These are phyloP conservation scores for Rosalia funebris DNA, from an alignment of 2,888 invertebrate genomes.

Conservation along the genomic window DNA sequence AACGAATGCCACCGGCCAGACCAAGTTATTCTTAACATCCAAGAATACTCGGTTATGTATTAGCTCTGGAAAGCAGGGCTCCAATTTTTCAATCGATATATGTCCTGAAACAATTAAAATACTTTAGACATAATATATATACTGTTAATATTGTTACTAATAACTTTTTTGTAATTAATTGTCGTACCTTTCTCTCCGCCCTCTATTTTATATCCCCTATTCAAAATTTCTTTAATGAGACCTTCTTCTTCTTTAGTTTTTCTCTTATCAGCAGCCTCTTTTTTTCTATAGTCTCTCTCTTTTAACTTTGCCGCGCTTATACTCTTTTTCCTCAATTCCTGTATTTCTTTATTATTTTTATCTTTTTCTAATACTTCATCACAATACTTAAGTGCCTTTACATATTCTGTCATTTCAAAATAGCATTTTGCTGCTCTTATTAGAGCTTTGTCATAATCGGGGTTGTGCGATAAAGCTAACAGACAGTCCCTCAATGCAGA, in stretches of 20 bases:
- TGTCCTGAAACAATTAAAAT: conserved; percentile 48
- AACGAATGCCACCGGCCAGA: conserved; percentile 89
- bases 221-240: conserved; percentile 64
- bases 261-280: conserved; percentile 63
- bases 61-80: conserved; percentile 74
- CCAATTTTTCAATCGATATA: conserved; percentile 67
- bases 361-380: conserved; percentile 72
- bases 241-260: conserved; percentile 62
- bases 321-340: conserved; percentile 68
- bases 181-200: conserved; percentile 60
- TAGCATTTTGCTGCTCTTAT: conserved; percentile 81
- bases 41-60: conserved; percentile 73
- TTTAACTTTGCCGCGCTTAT: conserved; percentile 66
- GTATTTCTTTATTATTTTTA: conserved; percentile 68
- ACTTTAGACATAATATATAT: neutral
- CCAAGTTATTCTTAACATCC: conserved; percentile 69
- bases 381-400: conserved; percentile 79
- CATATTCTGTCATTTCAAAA: conserved; percentile 72
- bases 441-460: conserved; percentile 81
- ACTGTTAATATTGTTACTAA: no score
- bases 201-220: conserved; percentile 67
- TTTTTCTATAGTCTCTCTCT: conserved; percentile 68
- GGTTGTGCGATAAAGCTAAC: conserved; percentile 78
- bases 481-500: conserved; percentile 85
- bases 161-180: no score